Conservation (phyloP, 2,888 invertebrate species). For the Nomada hirtipes region DNA sequence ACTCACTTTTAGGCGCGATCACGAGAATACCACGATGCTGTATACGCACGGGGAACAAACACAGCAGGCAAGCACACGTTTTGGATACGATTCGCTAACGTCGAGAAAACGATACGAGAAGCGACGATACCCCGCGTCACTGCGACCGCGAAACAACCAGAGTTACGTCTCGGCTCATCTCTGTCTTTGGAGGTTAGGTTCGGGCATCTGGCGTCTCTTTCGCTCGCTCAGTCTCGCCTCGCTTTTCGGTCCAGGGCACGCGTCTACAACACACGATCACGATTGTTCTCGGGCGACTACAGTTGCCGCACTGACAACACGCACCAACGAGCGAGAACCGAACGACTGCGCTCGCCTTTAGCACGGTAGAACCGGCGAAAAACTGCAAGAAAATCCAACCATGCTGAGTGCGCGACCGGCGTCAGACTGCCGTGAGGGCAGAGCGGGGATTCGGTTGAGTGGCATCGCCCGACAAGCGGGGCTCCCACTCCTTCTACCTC, state of each 20-base stretch:
- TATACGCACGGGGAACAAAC: background rate
- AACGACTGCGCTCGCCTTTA: constrained; percentile 26
- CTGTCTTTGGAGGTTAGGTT: constrained; percentile 75
- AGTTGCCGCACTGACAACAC: constrained; percentile 20
- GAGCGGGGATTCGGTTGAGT: constrained; percentile 75
- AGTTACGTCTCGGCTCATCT: constrained; percentile 54
- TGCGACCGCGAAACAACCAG: constrained; percentile 37
- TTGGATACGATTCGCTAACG: background rate
- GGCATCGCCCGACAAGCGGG: constrained; percentile 70
- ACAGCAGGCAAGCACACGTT: background rate
- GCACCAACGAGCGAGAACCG: constrained; percentile 28
- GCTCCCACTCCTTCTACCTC: constrained; percentile 38
- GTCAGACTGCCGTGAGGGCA: constrained; percentile 80
- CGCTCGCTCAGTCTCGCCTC: constrained; percentile 22
- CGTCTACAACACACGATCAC: constrained; percentile 3
- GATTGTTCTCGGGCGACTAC: background rate
- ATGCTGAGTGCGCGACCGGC: constrained; percentile 82
- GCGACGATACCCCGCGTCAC: constrained; percentile 27
- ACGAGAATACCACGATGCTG: background rate
- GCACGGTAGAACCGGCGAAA: constrained; percentile 64
- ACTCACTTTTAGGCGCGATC: constrained; percentile 53
- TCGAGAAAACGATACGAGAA: constrained; percentile 21
- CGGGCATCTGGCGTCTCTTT: constrained; percentile 69
- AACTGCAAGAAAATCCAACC: constrained; percentile 71
- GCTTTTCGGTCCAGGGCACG: background rate